Base-by-base conservation (phyloP, 2,888 invertebrate species). In the Sisyra terminalis region DNA sequence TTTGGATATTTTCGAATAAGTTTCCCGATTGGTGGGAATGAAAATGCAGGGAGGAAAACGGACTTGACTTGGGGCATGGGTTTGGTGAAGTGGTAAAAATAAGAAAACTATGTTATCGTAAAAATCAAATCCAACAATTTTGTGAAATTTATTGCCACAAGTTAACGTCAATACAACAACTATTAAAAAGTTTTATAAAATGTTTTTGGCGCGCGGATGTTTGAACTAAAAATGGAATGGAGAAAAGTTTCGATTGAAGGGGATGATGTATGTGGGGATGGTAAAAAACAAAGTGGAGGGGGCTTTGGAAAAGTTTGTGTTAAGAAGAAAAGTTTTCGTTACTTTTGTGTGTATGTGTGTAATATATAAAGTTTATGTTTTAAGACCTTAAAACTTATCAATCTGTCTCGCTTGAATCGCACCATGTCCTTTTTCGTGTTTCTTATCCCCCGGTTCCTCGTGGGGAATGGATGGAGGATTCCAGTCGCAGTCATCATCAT, bases 301-400 rank as follows among this genome's bases (percentile, higher is more conserved):
- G 24, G 3, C 7, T 24, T 24, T 24, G 24, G 24, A 24, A 24
- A 24, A 24, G 24, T 24, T 24, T 24, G 24, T 24, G 24, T 18
- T 18, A 34, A 13, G 38, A 40, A 40, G 14, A 31, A 43, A 43
- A 43, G 37, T 43, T 43, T 43, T 16, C 38, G 43, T 38, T 43
- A 43, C 43, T 38, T 43, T 38, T 43, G 38, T 43, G 15, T 43
- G 36, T 42, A 36, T 24, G 36, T 14, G 35, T 36, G 29, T 37
- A 38, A 32, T 42, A 35, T 14, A 42, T 42, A 42, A 18, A 42
- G 13, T 42, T 35, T 35, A 42, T 42, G 42, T 43, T 43, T 43
- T 43, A 43, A 43, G 43, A 43, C 43, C 43, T 43, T 37, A 43
- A 43, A 43, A 43, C 43, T 43, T 43, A 16, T 37, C 43, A 43